Evolutionary conservation across 2,888 invertebrate genomes (phyloP), one percentile per base, ranked within the genome.

Genomic region (Andrena haemorrhoa): DNA sequence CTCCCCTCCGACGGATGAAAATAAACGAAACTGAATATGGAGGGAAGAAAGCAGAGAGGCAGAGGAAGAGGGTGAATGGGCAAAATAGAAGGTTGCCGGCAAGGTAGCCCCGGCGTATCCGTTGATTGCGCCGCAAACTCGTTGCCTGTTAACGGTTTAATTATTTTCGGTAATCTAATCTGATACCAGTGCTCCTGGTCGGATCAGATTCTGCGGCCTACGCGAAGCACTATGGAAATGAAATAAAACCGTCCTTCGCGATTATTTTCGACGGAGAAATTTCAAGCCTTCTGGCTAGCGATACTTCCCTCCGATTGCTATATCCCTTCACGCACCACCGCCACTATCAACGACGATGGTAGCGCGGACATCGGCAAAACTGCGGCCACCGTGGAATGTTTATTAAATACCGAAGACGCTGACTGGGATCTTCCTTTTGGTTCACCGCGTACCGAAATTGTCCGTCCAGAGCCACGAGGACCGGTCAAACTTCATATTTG

Each of bases 111-210:
- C 29, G 68, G 68, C 79, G 77, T 86, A 83, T 77, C 70, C 76
- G 77, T 53, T 47, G 66, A 72, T 69, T 72, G 73, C 49, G 80
- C 66, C 66, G 83, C 75, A 79, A 84, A 88, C 88, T 86, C 81
- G 79, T 74, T 74, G 56, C 64, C 82, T 81, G 86, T 89, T 92
- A 90, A 91, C 88, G 90, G 90, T 92, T 92, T 91, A 91, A 92
- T 92, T 91, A 92, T 91, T 92, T 91, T 91, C 83, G 26, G 88
- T 86, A 90, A 86, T 83, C 61, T 78, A 73, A 79, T 79, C 85
- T 86, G 90, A 90, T 85, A 77, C 73, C 69, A 58, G 76, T 64
- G 71, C 75, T 78, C 47, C 69, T 71, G 31, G 16, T 6, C 73
- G 81, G 71, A 88, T 89, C 87, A 84, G 86, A 87, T 89, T 89